Conservation (phyloP, 2,797 vertebrate genomes). For the Macropodus opercularis region DNA sequence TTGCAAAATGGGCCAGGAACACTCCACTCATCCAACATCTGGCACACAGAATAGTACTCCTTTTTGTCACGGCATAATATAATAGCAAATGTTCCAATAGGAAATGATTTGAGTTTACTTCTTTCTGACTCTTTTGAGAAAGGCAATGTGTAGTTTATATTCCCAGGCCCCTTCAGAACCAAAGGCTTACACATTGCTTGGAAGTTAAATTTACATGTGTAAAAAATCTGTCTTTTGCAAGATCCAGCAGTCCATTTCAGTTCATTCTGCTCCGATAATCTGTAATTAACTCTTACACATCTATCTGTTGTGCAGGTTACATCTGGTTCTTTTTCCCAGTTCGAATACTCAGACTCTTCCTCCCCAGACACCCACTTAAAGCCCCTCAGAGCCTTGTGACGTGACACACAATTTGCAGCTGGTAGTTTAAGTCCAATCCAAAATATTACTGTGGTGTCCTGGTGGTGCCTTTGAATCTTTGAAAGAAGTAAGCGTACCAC, state of each 20-base stretch:
- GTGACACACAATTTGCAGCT: slow-evolving; percentile 52
- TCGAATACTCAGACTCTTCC: slow-evolving; percentile 68
- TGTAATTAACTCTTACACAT: slow-evolving; percentile 67
- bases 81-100: slow-evolving; percentile 65
- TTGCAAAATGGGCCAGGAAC: slow-evolving; percentile 67
- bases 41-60: slow-evolving; percentile 39
- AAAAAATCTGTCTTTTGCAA: slow-evolving; percentile 59
- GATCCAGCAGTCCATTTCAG: slow-evolving; percentile 68
- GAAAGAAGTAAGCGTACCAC: slow-evolving; percentile 57
- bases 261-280: slow-evolving; percentile 1
- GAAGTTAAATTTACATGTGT: slow-evolving; percentile 77
- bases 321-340: slow-evolving; percentile 74
- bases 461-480: slow-evolving; percentile 2
- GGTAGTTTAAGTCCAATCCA: slow-evolving; percentile 79
- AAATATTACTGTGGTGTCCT: slow-evolving; percentile 20
- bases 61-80: slow-evolving; percentile 49
- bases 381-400: slow-evolving; percentile 55
- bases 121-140: slow-evolving; percentile 63
- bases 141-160: slow-evolving; percentile 66
- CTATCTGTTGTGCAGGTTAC: slow-evolving; percentile 73
- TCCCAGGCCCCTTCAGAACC: slow-evolving; percentile 51
- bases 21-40: slow-evolving; percentile 38
- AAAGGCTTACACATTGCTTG: slow-evolving; percentile 79
- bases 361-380: slow-evolving; percentile 75
- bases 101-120: slow-evolving; percentile 57